Base-by-base conservation (phyloP, 2,888 invertebrate genomes). In the Oscheius sp. region DNA sequence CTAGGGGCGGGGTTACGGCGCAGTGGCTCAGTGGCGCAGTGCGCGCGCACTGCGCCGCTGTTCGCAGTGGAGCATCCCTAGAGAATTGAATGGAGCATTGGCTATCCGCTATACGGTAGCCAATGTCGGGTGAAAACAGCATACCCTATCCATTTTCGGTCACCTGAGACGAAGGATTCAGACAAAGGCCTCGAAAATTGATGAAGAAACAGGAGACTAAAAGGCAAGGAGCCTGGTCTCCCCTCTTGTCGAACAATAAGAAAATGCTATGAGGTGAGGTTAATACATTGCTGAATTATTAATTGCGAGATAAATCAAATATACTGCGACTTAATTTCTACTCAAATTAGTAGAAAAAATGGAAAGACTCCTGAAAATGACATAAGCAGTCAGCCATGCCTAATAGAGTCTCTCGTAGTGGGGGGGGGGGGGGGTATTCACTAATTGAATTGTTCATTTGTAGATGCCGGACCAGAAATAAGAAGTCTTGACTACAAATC, bases 41-140 rank as follows among this genome's bases (percentile, higher is more conserved):
- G 51, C 44, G 51, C 54, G 51, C 54, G 65, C 65, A 65, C 20
- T 54, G 64, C 65, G 65, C 63, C 63, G 63, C 28, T 47, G 63
- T 65, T 54, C 54, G 24, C 65, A 32, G 65, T 49, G 41, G 65
- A 54, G 49, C 56, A 65, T 54, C 65, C 54, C 51, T 24, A 38
- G 65, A 41, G 65, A n/a, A 51, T 54, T 54, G 59, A 41, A 44
- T 8, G 20, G 44, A 44, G 44, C 50, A 14, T 50, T 50, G n/a
- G n/a, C n/a, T n/a, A n/a, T 50, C 22, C 22, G 12, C 41, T 59
- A 59, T 59, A 59, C 59, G 59, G 59, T 59, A 59, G 59, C 24
- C 22, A 22, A 24, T 38, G 47, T 9, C n/a, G 5, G 28, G 44
- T 38, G 59, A 59, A 59, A 41, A 59, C 59, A 54, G 54, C 54